Evolutionary conservation across 2,113 vertebrate species (phyloP).

Genomic region (Hippocampus barbouri): DNA sequence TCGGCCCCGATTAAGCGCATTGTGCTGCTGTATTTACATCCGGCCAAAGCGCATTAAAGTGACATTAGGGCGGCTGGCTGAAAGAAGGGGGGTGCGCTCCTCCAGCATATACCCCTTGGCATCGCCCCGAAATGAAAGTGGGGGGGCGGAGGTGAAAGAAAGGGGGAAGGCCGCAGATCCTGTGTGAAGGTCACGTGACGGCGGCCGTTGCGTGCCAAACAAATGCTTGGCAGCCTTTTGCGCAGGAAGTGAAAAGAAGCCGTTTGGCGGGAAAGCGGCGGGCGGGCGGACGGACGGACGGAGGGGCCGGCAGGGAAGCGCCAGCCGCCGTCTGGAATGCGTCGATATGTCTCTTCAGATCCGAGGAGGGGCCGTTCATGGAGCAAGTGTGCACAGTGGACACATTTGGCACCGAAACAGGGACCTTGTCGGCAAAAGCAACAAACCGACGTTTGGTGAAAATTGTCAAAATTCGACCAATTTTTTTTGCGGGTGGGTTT

Average conservation of each 20-base stretch:
- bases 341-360: no score
- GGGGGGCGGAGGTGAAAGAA: background rate
- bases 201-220: constrained; percentile 49
- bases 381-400: no score
- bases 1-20: constrained; percentile 78
- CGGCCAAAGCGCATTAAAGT: constrained; percentile 81
- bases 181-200: constrained; percentile 74
- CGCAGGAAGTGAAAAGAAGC: constrained; percentile 44
- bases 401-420: no score
- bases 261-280: no score
- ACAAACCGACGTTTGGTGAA: no score
- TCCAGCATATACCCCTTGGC: constrained; percentile 50
- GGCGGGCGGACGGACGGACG: no score
- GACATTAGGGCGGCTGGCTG: constrained; percentile 70
- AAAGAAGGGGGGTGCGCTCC: constrained; percentile 24
- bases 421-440: no score
- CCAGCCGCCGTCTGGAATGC: background rate
- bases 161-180: constrained; percentile 26
- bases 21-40: constrained; percentile 79
- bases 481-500: no score
- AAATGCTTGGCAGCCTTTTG: constrained; percentile 43
- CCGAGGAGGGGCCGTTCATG: no score
- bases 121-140: constrained; percentile 71
- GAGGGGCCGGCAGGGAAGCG: constrained; percentile 33
- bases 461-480: no score